Evolutionary conservation across 2,113 vertebrate species (phyloP).

Genomic region (Corydoras sp.): DNA sequence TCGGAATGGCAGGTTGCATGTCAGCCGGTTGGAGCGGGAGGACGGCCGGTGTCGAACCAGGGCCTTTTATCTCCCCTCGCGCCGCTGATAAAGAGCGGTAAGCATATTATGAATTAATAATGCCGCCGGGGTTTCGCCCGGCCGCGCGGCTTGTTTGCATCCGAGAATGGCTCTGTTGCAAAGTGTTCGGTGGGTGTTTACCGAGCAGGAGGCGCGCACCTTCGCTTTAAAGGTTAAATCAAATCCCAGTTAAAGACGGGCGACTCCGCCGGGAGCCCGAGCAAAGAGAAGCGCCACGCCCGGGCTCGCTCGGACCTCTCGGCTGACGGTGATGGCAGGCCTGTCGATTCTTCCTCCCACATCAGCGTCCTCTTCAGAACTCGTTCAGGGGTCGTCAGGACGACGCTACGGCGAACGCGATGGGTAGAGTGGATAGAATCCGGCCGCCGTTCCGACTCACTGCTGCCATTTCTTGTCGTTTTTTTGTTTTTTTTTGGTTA

Average conservation of each 20-base stretch:
- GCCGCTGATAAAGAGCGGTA: slow-evolving; percentile 38
- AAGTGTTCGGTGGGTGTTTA: slow-evolving; percentile 45
- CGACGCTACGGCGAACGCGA: slow-evolving; percentile 24
- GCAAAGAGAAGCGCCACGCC: slow-evolving; percentile 45
- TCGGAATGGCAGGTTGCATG: slow-evolving; percentile 39
- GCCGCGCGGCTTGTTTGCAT: slow-evolving; percentile 43
- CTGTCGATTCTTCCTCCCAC: slow-evolving; percentile 20
- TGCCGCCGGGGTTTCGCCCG: slow-evolving; percentile 32
- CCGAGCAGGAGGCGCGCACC: slow-evolving; percentile 32
- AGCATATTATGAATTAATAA: slow-evolving; percentile 51
- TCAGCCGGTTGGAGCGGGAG: slow-evolving; percentile 35
- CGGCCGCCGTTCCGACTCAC: too few species aligned
- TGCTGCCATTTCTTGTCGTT: too few species aligned
- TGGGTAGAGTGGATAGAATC: too few species aligned
- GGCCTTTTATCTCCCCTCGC: slow-evolving; percentile 36
- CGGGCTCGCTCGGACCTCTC: neutral
- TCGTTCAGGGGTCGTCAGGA: neutral
- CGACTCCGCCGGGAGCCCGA: slow-evolving; percentile 35
- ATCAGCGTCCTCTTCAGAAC: slow-evolving; percentile 10
- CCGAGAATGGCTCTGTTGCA: slow-evolving; percentile 29
- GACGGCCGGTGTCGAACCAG: slow-evolving; percentile 22
- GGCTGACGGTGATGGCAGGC: slow-evolving; percentile 9
- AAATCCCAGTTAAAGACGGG: slow-evolving; percentile 46
- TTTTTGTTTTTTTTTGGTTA: too few species aligned
- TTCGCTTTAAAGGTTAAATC: slow-evolving; percentile 53